Evolutionary conservation across 37 sponge, comb jelly and placozoan species (phyloP).

Genomic region (Agelas oroides): DNA sequence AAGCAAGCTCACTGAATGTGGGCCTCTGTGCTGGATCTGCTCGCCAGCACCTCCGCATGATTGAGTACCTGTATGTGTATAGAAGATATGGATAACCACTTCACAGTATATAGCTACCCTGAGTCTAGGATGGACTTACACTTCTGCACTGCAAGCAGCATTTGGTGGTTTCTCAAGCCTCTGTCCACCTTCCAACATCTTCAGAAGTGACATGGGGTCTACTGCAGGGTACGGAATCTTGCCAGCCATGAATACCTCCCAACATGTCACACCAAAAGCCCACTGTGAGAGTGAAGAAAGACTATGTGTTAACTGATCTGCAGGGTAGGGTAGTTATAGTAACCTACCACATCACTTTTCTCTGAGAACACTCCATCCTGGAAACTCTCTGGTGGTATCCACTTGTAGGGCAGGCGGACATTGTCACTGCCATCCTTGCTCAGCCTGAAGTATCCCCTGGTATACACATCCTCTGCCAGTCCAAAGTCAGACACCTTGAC

Average conservation of each 20-base stretch:
- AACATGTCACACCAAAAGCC: conserved; percentile 57
- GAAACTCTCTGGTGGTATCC: no score
- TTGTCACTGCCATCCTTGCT: no score
- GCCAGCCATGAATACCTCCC: conserved; percentile 42
- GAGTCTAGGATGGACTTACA: conserved; percentile 8
- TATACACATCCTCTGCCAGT: no score
- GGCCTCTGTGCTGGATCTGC: conserved; percentile 20
- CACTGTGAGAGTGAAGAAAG: conserved; percentile 16
- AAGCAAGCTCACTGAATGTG: conserved; percentile 14
- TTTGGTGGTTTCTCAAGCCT: conserved; percentile 32
- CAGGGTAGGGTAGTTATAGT: no score
- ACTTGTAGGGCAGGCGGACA: no score
- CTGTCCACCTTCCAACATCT: conserved; percentile 18
- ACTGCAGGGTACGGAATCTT: conserved; percentile 37
- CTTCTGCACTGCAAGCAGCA: conserved; percentile 23
- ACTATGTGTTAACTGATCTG: no score
- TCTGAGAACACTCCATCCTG: no score
- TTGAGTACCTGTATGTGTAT: conserved; percentile 8
- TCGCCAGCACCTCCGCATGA: conserved; percentile 39
- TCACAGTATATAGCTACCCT: no score
- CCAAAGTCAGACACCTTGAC: conserved; percentile 46
- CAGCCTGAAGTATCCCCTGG: no score
- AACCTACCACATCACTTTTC: conserved; percentile 34
- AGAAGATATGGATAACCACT: not conserved
- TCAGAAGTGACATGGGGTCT: conserved; percentile 5